phyloP scores from a whole-genome alignment of 2,113 vertebrate genomes.

The Tachuris rubrigastra region DNA sequence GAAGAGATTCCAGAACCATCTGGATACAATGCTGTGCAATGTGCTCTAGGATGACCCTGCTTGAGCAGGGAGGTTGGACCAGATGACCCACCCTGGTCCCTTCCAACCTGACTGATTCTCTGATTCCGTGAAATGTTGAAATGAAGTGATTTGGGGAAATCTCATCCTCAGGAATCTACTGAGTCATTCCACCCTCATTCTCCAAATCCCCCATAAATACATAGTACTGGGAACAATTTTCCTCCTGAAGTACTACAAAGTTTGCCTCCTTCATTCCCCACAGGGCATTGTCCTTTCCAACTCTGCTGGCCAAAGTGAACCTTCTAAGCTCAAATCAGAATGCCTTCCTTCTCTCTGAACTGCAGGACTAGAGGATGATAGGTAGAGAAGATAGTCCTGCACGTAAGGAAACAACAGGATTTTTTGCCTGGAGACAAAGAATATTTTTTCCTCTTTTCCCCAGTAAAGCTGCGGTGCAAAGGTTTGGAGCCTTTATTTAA shows the following conservation, averaged over 20 bases:
- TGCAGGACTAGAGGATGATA: not conserved
- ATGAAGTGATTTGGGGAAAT: not conserved
- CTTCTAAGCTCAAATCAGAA: not conserved
- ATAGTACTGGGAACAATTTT: not conserved
- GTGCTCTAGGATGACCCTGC: not conserved
- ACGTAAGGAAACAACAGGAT: accelerated
- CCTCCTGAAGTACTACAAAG: accelerated
- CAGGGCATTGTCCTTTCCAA: not conserved
- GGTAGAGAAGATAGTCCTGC: not conserved
- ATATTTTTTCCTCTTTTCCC: not conserved
- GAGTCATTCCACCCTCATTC: not conserved
- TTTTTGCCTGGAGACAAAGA: not conserved
- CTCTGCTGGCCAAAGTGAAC: not conserved
- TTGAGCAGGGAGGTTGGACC: not conserved
- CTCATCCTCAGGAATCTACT: not conserved
- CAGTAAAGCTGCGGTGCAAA: not conserved
- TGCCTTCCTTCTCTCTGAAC: not conserved
- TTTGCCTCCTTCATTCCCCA: not conserved
- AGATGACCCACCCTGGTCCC: too few relatives aligned
- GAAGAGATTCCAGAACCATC: not conserved
- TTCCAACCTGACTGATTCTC: not conserved
- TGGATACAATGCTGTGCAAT: not conserved
- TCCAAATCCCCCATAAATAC: not conserved
- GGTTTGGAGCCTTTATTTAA: not conserved
- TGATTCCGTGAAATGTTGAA: not conserved